Evolutionary conservation across 2,113 vertebrate genomes (phyloP).

Genomic region (Chaenogobius annularis): DNA sequence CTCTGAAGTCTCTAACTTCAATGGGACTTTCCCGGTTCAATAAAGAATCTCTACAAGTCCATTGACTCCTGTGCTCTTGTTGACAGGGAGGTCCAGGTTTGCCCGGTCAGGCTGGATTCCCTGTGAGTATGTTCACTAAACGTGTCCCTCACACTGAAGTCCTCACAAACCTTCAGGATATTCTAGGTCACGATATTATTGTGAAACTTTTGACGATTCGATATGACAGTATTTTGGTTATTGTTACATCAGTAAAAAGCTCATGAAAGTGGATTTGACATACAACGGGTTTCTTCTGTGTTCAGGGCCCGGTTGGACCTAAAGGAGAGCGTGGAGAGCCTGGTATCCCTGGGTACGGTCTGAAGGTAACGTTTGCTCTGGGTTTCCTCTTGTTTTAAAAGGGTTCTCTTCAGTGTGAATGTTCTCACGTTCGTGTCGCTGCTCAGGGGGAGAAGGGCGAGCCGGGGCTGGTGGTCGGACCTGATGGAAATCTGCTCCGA

Average conservation of each 20-base stretch:
- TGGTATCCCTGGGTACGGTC: constrained; percentile 61
- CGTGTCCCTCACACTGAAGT: no score
- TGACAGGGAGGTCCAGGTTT: constrained; percentile 63
- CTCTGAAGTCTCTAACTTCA: no score
- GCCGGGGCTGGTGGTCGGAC: constrained; percentile 69
- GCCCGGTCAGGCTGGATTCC: constrained; percentile 77
- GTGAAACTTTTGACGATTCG: no score
- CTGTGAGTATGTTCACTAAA: constrained; percentile 63
- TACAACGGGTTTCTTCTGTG: no score
- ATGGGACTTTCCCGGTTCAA: neutral
- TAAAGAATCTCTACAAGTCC: neutral
- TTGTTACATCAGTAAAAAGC: no score
- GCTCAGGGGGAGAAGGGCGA: constrained; percentile 80
- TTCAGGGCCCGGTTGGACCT: constrained; percentile 75
- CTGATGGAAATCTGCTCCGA: constrained; percentile 69
- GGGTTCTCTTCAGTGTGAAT: neutral
- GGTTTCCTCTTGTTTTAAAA: neutral
- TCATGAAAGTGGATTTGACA: no score
- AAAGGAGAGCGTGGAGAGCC: constrained; percentile 75
- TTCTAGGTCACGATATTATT: no score
- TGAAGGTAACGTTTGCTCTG: constrained; percentile 60
- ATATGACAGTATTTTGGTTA: no score
- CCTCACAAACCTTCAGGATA: no score
- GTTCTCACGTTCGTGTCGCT: neutral
- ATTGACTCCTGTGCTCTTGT: neutral